phyloP scores from a whole-genome alignment of 2,888 invertebrate genomes.

The Pelosia muscerda region DNA sequence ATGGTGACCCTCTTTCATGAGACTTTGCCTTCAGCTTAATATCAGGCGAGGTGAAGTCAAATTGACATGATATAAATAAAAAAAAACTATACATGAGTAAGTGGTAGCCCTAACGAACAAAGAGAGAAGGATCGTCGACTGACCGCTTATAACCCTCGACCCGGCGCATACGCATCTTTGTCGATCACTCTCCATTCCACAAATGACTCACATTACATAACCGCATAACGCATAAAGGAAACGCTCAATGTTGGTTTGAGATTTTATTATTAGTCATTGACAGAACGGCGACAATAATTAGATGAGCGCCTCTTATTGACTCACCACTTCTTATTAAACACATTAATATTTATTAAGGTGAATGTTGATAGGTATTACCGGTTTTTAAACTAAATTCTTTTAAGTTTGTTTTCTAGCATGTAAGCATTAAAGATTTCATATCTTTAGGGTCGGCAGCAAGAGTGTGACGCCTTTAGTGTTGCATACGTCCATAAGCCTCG shows the following conservation, averaged over 20 bases:
- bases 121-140: constrained; percentile 56
- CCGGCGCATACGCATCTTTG: constrained; percentile 50
- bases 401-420: too few species aligned
- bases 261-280: constrained; percentile 31
- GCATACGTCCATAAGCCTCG: too few species aligned
- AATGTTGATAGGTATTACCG: not conserved
- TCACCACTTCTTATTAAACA: not conserved
- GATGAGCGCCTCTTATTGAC: not conserved
- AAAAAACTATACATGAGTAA: too few species aligned
- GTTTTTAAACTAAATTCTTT: not conserved
- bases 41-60: too few species aligned
- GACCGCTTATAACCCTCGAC: constrained; percentile 58
- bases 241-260: constrained; percentile 24
- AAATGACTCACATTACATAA: constrained; percentile 48
- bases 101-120: constrained; percentile 37
- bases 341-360: constrained; percentile 8
- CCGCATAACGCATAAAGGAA: constrained; percentile 33
- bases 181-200: constrained; percentile 41
- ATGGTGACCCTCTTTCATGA: too few species aligned
- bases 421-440: too few species aligned
- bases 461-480: too few species aligned
- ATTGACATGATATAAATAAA: too few species aligned
- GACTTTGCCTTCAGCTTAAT: too few species aligned
- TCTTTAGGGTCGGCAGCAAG: too few species aligned
- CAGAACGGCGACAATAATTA: constrained; percentile 12